Conservation (phyloP, 2,888 invertebrate genomes). For the Rhabditoides inermis region DNA sequence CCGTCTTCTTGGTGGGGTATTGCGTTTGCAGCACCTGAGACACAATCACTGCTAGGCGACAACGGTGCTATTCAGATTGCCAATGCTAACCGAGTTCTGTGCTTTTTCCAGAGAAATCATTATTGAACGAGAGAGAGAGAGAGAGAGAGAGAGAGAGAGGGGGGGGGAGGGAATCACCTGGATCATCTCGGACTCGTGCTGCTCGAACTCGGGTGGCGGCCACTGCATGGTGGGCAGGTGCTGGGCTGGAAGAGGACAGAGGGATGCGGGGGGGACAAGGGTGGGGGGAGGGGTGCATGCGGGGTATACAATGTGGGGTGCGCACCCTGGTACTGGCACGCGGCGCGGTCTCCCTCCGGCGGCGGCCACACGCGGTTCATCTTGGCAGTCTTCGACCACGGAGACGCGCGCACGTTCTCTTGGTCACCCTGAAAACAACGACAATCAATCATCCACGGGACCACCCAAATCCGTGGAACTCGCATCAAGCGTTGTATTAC, state of each 20-base stretch:
- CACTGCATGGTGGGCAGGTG: slow-evolving; percentile 43
- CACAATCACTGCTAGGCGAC: background rate
- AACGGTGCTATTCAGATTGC: background rate
- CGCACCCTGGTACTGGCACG: slow-evolving; percentile 5
- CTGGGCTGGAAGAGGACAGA: slow-evolving; percentile 10
- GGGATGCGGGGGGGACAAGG: background rate
- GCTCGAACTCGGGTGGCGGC: slow-evolving; percentile 48
- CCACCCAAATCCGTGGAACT: too few species aligned
- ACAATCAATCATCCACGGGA: too few species aligned
- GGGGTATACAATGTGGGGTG: too few species aligned
- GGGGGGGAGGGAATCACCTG: slow-evolving; percentile 28
- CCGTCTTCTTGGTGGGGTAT: slow-evolving; percentile 31
- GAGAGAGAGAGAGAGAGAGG: too few species aligned
- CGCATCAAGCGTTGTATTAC: too few species aligned
- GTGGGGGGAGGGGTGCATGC: too few species aligned
- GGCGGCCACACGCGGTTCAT: slow-evolving; percentile 44
- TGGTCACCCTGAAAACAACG: too few species aligned
- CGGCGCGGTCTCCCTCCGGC: slow-evolving; percentile 20
- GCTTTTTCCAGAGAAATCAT: background rate
- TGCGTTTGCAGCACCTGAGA: slow-evolving; percentile 31
- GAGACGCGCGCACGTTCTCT: too few species aligned
- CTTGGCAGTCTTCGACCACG: too few species aligned
- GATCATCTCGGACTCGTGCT: slow-evolving; percentile 34
- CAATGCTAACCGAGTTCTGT: too few species aligned
- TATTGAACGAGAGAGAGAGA: background rate